Evolutionary conservation across 1,140 invertebrate species (phyloP), one percentile per base, ranked within the genome.

Genomic region (Papilio helenus): DNA sequence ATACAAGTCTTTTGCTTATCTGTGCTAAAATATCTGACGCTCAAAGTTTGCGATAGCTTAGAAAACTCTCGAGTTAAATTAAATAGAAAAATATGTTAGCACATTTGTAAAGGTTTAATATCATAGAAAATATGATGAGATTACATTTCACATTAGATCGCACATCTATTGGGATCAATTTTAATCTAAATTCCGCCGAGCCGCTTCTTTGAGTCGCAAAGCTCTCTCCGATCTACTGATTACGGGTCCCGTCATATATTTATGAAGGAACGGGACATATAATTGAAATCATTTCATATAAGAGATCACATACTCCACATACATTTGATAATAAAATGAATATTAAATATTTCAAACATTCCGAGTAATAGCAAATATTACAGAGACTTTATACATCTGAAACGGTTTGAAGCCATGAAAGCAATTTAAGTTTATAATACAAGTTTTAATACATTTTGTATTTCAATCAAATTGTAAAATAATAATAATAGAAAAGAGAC

Each of bases 141-240:
- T 80, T 84, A 86, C 87, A 89, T 89, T 90, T 89, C 86, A 87
- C 87, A 88, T 88, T 83, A 86, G 85, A 85, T 86, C 89, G 89
- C 86, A 88, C 88, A 85, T 88, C 80, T 85, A 82, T 85, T 82
- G 83, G 85, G 84, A 91, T 92, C 84, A 91, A 91, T 93, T 93
- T 93, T 92, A 93, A 93, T 93, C 92, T 89, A 92, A 93, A 93
- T 93, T 93, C 92, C 92, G 49, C 79, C 73, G 78, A 77, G 81
- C 79, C 85, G 84, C 84, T 84, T 83, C 86, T 88, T 91, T 93
- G 91, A 89, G 89, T 79, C 79, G 72, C 79, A 79, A 88, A 86
- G 86, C 88, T 87, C 83, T 82, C 83, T 85, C 79, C 82, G 83
- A 83, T 85, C 83, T 80, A 83, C 80, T 83, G 79, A 87, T 88